Base-by-base conservation (phyloP, 30 jellyfish, hydroid and myxozoan species). In the Calvadosia cruxmelitensis region DNA sequence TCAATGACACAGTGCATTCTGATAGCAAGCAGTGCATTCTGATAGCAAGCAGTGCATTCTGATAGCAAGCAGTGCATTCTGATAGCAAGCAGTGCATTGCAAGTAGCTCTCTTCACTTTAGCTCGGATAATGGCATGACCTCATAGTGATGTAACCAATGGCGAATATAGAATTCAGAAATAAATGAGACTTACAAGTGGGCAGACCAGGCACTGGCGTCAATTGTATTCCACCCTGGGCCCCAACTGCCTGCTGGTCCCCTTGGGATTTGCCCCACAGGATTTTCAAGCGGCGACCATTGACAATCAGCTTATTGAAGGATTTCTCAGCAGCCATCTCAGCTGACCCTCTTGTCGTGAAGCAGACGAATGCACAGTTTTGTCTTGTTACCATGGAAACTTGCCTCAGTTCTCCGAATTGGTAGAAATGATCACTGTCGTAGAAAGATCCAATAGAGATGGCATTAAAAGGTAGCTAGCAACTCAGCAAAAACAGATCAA, bases 151-250 rank as follows among this genome's bases (percentile, higher is more conserved):
- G 20, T 42, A 42, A 20, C 10, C 57, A 42, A 10, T 42, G 57
- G 57, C n/a, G n/a, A n/a, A n/a, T n/a, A n/a, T n/a, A n/a, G n/a
- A n/a, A n/a, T n/a, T n/a, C n/a, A 49, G 15, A 49, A 12, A n/a
- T 49, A 12, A 49, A 49, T 23, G 49, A 16, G 20, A 1, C 93
- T 25, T 51, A 86, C 96, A 86, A 53, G 89, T 93, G 12, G 96
- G 96, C 48, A 86, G 69, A n/a, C 96, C 96, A 0, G 96, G 96
- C 15, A 86, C 96, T 15, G 96, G 96, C 12, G 92, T 78, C 33
- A 70, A 65, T 50, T 73, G 68, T 24, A 57, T 76, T 34, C 85
- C 84, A 23, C 84, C 86, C 31, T 71, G 90, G 13, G 53, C 52
- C 62, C 85, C 81, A 1, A 71, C 73, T 29, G 77, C 91, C 27